These are phyloP conservation scores for Gavia stellata DNA, from an alignment of 2,113 vertebrate species.

Conservation along the genomic window DNA sequence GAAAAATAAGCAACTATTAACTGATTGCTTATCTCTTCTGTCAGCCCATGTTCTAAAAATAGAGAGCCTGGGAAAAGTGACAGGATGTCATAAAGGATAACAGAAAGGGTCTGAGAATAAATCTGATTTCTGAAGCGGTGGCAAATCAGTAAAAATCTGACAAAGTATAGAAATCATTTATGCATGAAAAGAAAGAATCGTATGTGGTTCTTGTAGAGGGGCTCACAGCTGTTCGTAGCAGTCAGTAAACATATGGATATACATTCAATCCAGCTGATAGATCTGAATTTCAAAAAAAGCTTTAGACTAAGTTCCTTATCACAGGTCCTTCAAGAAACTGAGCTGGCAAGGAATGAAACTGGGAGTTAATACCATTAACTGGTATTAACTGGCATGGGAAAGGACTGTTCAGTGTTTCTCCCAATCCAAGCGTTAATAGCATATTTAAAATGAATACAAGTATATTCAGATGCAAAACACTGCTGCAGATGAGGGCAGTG, in stretches of 20 bases:
- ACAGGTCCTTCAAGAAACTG: background rate
- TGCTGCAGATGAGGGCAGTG: background rate
- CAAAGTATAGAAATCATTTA: background rate
- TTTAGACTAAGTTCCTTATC: background rate
- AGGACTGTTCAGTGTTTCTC: background rate
- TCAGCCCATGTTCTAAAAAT: background rate
- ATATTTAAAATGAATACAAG: background rate
- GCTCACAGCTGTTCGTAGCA: background rate
- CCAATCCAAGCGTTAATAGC: background rate
- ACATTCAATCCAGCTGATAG: background rate
- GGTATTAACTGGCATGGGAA: too few relatives aligned
- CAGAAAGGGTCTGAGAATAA: background rate
- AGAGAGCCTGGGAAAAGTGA: background rate
- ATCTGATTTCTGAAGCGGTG: background rate
- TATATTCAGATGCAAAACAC: background rate
- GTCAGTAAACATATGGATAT: background rate
- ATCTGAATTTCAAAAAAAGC: background rate
- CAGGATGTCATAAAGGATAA: background rate
- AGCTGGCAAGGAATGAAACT: background rate
- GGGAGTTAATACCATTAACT: background rate
- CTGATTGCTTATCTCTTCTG: background rate
- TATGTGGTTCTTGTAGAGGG: background rate
- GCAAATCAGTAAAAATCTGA: background rate
- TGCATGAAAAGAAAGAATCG: background rate
- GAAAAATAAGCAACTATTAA: background rate